Evolutionary conservation across 2,888 invertebrate genomes (phyloP), one percentile per base, ranked within the genome.

Genomic region (Dascillus cervinus): DNA sequence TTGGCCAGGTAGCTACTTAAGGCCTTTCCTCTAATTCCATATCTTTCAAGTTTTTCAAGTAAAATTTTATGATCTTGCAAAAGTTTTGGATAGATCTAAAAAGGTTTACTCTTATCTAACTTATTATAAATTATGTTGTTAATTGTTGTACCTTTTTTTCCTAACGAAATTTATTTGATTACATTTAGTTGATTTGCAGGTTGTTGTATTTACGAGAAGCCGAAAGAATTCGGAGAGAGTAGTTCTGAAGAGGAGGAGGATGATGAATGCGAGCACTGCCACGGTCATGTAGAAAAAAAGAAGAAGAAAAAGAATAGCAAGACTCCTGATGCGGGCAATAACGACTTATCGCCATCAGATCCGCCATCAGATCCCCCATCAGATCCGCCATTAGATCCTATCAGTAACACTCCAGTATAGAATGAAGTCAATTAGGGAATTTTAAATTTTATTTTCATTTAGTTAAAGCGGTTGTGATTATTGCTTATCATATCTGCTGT

Each of bases 201-300:
- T 67, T 95, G 95, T 60, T 95, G 95, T 63, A 86, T 95, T 55
- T 95, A 89, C 63, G 82, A 83, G 55, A 95, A 94, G 63, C 90
- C 88, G n/a, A 74, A 73, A 47, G 73, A 73, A 21, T 92, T 94
- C 67, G 91, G 79, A 24, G 94, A 94, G 62, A 90, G 89, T 22
- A 90, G 89, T 43, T 85, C 86, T 0, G 84, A 84, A 33, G 79
- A 79, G 34, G 80, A 82, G 22, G 86, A 88, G 35, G 81, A 83
- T 28, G 84, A 85, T 48, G 90, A 91, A 58, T 89, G 88, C 58
- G 88, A 88, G 49, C 80, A 89, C 59, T 90, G 90, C 62, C 80
- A 75, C 61, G 89, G 89, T 0, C 87, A 87, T 62, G 81, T 82
- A 3, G 84, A 85, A 55, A 71, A 69, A 46, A 71, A 72, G 36